These are phyloP conservation scores for Ondatra zibethicus DNA, from an alignment of 2,113 vertebrate species.

Conservation along the genomic window DNA sequence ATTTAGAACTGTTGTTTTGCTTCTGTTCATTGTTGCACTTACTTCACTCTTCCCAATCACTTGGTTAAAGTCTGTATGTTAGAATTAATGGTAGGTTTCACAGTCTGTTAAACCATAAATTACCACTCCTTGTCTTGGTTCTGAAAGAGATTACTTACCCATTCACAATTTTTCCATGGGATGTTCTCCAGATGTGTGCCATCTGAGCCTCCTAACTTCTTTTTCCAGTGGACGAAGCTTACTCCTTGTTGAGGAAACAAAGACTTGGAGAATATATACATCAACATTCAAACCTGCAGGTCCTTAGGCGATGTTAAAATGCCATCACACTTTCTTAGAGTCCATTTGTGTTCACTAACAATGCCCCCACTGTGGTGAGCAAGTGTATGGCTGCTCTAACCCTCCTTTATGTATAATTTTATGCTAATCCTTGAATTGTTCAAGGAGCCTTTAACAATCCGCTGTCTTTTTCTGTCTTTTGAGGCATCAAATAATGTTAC, in stretches of 20 bases:
- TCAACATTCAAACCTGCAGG: slow-evolving; percentile 82
- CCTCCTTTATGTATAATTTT: slow-evolving; percentile 86
- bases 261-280: slow-evolving; percentile 85
- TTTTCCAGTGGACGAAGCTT: slow-evolving; percentile 80
- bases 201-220: slow-evolving; percentile 86
- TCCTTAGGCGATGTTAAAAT: slow-evolving; percentile 76
- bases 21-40: slow-evolving; percentile 56
- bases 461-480: slow-evolving; percentile 82
- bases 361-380: slow-evolving; percentile 83
- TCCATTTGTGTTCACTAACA: slow-evolving; percentile 82
- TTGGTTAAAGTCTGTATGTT: slow-evolving; percentile 73
- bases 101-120: slow-evolving; percentile 86
- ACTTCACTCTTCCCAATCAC: slow-evolving; percentile 63
- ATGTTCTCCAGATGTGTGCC: slow-evolving; percentile 90
- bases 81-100: slow-evolving; percentile 82
- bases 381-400: slow-evolving; percentile 74
- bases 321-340: slow-evolving; percentile 78
- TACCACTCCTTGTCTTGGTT: slow-evolving; percentile 84
- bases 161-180: slow-evolving; percentile 85
- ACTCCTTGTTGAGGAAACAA: slow-evolving; percentile 87
- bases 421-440: slow-evolving; percentile 89
- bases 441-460: slow-evolving; percentile 83
- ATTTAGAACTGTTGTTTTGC: slow-evolving; percentile 9
- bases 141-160: slow-evolving; percentile 88
- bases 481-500: slow-evolving; percentile 80